Evolutionary conservation across 2,797 vertebrate species (phyloP).

Genomic region (Peromyscus eremicus): DNA sequence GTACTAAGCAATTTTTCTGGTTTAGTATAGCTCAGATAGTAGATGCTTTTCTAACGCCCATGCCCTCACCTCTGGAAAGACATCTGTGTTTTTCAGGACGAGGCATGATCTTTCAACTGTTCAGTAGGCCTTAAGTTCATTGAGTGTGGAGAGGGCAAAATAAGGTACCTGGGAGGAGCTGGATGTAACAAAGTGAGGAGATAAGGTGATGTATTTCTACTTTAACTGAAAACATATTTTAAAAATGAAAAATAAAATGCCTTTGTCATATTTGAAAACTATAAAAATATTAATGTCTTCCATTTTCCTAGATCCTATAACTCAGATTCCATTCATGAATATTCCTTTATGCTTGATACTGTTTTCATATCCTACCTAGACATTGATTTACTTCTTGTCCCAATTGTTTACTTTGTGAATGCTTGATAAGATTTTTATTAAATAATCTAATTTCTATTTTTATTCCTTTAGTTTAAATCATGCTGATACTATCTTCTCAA

Average conservation of each 20-base stretch:
- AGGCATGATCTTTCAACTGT: background rate
- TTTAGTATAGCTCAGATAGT: background rate
- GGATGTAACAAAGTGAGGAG: background rate
- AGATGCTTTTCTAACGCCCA: background rate
- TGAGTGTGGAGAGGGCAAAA: background rate
- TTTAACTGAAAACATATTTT: background rate
- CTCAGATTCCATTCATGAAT: background rate
- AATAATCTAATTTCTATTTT: background rate
- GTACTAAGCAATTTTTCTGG: background rate
- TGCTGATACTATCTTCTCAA: background rate
- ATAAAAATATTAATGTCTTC: background rate
- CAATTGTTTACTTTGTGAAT: background rate
- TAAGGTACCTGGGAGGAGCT: background rate
- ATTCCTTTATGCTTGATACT: background rate
- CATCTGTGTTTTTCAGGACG: background rate
- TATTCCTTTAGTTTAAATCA: background rate
- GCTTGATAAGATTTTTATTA: background rate
- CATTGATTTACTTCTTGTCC: background rate
- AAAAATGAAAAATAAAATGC: background rate
- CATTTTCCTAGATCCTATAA: background rate
- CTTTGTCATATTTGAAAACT: slow-evolving; percentile 20
- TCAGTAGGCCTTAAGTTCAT: background rate
- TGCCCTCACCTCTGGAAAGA: background rate
- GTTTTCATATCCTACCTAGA: background rate
- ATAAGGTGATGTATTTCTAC: too few relatives aligned